phyloP scores from a whole-genome alignment of 1,140 invertebrate genomes.

The Colletes latitarsis region DNA sequence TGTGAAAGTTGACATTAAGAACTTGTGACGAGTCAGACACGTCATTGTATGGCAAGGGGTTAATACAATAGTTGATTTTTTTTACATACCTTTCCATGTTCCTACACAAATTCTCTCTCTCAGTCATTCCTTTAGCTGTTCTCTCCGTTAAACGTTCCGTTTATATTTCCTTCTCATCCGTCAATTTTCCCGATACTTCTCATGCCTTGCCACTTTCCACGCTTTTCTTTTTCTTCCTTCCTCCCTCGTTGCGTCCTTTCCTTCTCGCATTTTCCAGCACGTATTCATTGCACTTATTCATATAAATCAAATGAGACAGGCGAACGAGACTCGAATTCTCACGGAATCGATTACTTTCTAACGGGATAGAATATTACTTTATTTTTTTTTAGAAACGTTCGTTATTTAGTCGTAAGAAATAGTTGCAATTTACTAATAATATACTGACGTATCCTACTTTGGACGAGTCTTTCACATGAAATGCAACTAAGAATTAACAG shows the following conservation, averaged over 20 bases:
- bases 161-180: conserved; percentile 13
- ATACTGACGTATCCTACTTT: too few species aligned
- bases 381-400: neutral
- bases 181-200: conserved; percentile 14
- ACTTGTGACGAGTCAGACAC: too few species aligned
- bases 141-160: neutral
- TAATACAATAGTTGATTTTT: too few species aligned
- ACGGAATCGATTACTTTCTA: conserved; percentile 18
- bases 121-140: neutral
- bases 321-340: conserved; percentile 11
- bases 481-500: too few species aligned
- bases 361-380: neutral
- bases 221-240: conserved; percentile 8
- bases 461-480: too few species aligned
- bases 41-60: too few species aligned
- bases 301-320: conserved; percentile 30
- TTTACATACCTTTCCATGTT: neutral
- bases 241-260: neutral
- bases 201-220: conserved; percentile 5
- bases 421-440: too few species aligned
- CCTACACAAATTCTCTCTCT: neutral
- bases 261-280: conserved; percentile 12
- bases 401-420: too few species aligned
- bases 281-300: conserved; percentile 42
- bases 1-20: too few species aligned